phyloP scores from a whole-genome alignment of 2,888 invertebrate genomes.

The Euplexia lucipara region DNA sequence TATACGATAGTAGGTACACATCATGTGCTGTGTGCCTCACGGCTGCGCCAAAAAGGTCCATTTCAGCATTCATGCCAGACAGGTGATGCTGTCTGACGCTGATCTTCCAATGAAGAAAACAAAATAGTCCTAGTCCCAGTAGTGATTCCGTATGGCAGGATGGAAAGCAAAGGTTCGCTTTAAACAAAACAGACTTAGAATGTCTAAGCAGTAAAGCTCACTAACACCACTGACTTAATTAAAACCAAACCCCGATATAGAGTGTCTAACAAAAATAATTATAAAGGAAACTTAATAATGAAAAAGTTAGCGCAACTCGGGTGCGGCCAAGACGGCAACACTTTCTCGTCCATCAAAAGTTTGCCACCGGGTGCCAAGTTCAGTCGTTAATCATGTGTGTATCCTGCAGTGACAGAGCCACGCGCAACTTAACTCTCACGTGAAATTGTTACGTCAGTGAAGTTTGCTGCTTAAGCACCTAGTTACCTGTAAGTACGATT shows the following conservation, averaged over 20 bases:
- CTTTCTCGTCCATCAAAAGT: constrained; percentile 62
- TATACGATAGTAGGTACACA: no score
- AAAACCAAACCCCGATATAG: constrained; percentile 1
- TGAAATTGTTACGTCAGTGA: constrained; percentile 53
- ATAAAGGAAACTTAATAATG: constrained; percentile 33
- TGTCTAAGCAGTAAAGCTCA: background rate
- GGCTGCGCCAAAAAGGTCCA: no score
- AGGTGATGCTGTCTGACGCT: no score
- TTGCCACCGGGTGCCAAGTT: constrained; percentile 54
- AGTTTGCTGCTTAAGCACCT: constrained; percentile 61
- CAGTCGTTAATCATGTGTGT: constrained; percentile 70
- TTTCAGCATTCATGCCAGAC: no score
- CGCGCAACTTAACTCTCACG: constrained; percentile 40
- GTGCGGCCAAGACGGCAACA: constrained; percentile 26
- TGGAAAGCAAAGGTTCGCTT: no score
- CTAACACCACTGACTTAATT: background rate
- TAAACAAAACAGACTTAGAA: no score
- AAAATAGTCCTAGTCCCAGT: no score
- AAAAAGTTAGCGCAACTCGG: constrained; percentile 29
- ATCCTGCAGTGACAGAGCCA: constrained; percentile 62
- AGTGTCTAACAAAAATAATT: constrained; percentile 30
- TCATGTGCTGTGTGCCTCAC: no score
- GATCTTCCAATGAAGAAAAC: no score
- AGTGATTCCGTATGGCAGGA: no score
- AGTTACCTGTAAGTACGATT: constrained; percentile 2